Conservation (phyloP, 2,113 vertebrate genomes). For the Microcebus lehilahytsara region DNA sequence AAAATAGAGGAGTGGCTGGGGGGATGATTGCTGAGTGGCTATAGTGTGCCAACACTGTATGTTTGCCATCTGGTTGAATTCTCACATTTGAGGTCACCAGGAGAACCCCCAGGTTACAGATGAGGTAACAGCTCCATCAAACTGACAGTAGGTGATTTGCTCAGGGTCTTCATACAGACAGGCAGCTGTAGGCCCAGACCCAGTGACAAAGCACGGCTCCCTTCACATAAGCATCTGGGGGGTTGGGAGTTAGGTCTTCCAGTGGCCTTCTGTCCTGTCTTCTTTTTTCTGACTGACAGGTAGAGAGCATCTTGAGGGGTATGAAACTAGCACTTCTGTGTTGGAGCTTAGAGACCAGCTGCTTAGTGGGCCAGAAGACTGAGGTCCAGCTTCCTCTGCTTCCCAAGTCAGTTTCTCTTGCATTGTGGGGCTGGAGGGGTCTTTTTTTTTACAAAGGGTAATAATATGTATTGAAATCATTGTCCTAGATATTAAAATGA, state of each 20-base stretch:
- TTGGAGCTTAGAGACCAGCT: not conserved
- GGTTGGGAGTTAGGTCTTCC: not conserved
- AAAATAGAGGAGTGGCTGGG: not conserved
- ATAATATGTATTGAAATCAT: not conserved
- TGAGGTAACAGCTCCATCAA: no score
- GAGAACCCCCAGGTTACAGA: not conserved
- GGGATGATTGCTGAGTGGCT: not conserved
- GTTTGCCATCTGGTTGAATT: not conserved
- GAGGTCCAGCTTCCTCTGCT: not conserved
- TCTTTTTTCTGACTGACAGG: not conserved
- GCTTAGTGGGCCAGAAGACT: no score
- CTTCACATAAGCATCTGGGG: not conserved
- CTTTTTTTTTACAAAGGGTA: not conserved
- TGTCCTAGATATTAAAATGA: not conserved
- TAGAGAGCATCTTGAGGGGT: not conserved
- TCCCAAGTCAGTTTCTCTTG: not conserved
- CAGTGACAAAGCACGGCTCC: not conserved
- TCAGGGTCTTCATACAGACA: not conserved
- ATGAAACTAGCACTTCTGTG: not conserved
- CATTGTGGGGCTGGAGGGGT: accelerated
- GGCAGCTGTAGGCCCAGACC: not conserved
- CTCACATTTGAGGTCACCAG: not conserved
- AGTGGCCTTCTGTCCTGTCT: not conserved
- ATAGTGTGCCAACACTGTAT: not conserved
- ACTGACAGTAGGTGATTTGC: not conserved